phyloP scores from a whole-genome alignment of 2,888 invertebrate species.

The Polymixis flavicincta region DNA sequence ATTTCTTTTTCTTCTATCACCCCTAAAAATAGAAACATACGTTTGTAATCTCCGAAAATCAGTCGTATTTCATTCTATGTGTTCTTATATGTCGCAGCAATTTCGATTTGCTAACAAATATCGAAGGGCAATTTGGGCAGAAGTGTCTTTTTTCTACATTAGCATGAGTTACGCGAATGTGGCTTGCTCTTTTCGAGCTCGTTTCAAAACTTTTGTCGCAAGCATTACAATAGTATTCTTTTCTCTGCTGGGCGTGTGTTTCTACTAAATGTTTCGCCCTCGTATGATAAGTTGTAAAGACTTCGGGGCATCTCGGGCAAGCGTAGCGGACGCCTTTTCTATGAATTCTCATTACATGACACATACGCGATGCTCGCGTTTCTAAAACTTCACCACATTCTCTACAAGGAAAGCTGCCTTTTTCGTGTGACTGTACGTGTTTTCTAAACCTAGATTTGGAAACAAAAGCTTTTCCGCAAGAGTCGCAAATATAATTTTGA shows the following conservation, averaged over 20 bases:
- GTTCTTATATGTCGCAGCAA: slow-evolving; percentile 75
- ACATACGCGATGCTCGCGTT: slow-evolving; percentile 80
- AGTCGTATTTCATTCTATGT: slow-evolving; percentile 69
- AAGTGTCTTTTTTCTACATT: slow-evolving; percentile 71
- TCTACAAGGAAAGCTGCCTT: slow-evolving; percentile 82
- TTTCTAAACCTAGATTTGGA: slow-evolving; percentile 84
- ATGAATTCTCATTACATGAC: slow-evolving; percentile 80
- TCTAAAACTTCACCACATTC: slow-evolving; percentile 79
- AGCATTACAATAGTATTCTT: slow-evolving; percentile 76
- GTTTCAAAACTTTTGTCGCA: slow-evolving; percentile 81
- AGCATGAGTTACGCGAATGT: slow-evolving; percentile 76
- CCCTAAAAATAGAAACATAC: slow-evolving; percentile 79
- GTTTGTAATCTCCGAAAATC: slow-evolving; percentile 50
- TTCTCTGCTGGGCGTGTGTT: slow-evolving; percentile 77
- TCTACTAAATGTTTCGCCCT: slow-evolving; percentile 83
- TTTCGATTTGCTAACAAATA: slow-evolving; percentile 77
- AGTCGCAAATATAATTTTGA: slow-evolving; percentile 85
- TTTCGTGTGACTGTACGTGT: slow-evolving; percentile 84
- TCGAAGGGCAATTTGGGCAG: slow-evolving; percentile 76
- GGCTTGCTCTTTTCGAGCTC: slow-evolving; percentile 80
- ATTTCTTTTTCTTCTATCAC: slow-evolving; percentile 58
- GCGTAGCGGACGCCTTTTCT: slow-evolving; percentile 81
- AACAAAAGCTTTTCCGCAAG: slow-evolving; percentile 85
- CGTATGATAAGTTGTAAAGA: slow-evolving; percentile 81
- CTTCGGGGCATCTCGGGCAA: slow-evolving; percentile 83